Evolutionary conservation across 2,113 vertebrate genomes (phyloP).

Genomic region (Etheostoma cragini): DNA sequence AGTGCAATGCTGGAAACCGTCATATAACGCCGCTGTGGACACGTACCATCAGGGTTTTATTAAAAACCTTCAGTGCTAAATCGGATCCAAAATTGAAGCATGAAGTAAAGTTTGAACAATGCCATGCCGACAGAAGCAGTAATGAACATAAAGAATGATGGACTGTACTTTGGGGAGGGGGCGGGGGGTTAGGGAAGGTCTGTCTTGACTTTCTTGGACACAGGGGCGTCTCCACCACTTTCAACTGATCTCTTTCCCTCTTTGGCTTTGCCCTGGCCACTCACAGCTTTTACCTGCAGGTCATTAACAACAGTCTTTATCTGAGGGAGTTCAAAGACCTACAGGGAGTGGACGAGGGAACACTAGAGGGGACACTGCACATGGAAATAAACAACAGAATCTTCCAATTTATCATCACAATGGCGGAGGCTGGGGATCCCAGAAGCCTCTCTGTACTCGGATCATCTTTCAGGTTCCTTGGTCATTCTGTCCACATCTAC

Average conservation of each 20-base stretch:
- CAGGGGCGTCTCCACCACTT: constrained; percentile 58
- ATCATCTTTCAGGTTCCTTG: not conserved
- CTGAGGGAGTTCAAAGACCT: constrained; percentile 19
- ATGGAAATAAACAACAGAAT: not conserved
- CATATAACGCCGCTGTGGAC: too few relatives aligned
- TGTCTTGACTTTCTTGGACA: constrained; percentile 83
- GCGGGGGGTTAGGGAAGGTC: constrained; percentile 56
- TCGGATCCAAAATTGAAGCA: constrained; percentile 4
- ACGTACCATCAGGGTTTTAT: not conserved
- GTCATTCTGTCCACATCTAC: not conserved
- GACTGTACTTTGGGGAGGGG: constrained; percentile 77
- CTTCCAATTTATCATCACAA: not conserved
- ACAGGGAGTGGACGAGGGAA: not conserved
- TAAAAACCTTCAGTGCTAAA: not conserved
- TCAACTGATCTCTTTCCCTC: constrained; percentile 77
- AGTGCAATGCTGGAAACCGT: too few relatives aligned
- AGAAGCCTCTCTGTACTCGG: not conserved
- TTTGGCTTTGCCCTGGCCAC: constrained; percentile 74
- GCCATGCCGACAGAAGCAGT: constrained; percentile 49
- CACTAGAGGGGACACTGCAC: constrained; percentile 17
- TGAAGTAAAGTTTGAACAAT: not conserved
- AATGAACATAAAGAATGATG: constrained; percentile 56
- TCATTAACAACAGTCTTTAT: constrained; percentile 75
- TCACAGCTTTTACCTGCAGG: constrained; percentile 79
- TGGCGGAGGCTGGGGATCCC: not conserved